These are phyloP conservation scores for Euura saliciscinereae DNA, from an alignment of 1,140 invertebrate genomes.

Conservation along the genomic window DNA sequence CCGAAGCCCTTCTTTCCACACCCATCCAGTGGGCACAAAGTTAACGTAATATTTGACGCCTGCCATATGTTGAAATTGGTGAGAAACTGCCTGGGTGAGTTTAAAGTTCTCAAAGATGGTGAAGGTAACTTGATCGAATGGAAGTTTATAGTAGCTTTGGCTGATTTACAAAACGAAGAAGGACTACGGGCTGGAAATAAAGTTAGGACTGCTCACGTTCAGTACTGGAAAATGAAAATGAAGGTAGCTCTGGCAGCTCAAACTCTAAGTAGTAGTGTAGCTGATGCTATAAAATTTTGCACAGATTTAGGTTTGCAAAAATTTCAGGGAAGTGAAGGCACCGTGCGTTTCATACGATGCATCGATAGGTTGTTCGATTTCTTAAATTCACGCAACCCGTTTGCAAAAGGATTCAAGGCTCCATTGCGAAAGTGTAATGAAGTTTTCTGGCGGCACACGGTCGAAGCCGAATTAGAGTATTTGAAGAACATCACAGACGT, in stretches of 20 bases:
- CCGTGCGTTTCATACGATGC: not conserved
- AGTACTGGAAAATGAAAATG: not conserved
- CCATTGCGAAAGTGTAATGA: slow-evolving; percentile 23
- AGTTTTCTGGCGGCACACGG: not conserved
- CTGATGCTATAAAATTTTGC: not conserved
- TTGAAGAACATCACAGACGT: not conserved
- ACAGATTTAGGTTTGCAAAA: not conserved
- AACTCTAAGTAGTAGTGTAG: slow-evolving; percentile 5
- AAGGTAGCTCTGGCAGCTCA: not conserved
- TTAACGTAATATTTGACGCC: slow-evolving; percentile 43
- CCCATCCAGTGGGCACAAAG: slow-evolving; percentile 30
- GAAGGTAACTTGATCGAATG: slow-evolving; percentile 25
- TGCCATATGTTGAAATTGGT: slow-evolving; percentile 52
- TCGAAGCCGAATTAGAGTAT: not conserved
- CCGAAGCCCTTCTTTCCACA: slow-evolving; percentile 41
- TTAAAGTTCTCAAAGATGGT: slow-evolving; percentile 28
- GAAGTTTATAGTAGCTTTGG: slow-evolving; percentile 26
- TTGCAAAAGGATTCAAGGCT: slow-evolving; percentile 29
- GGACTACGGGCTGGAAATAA: slow-evolving; percentile 23
- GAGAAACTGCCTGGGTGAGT: slow-evolving; percentile 39
- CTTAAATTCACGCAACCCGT: slow-evolving; percentile 20
- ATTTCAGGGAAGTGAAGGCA: slow-evolving; percentile 4
- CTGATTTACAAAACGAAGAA: slow-evolving; percentile 28
- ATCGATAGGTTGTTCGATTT: slow-evolving; percentile 14
- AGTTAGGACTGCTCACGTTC: slow-evolving; percentile 8